Evolutionary conservation across 1,140 invertebrate species (phyloP).

Genomic region (Ceratina australensis): DNA sequence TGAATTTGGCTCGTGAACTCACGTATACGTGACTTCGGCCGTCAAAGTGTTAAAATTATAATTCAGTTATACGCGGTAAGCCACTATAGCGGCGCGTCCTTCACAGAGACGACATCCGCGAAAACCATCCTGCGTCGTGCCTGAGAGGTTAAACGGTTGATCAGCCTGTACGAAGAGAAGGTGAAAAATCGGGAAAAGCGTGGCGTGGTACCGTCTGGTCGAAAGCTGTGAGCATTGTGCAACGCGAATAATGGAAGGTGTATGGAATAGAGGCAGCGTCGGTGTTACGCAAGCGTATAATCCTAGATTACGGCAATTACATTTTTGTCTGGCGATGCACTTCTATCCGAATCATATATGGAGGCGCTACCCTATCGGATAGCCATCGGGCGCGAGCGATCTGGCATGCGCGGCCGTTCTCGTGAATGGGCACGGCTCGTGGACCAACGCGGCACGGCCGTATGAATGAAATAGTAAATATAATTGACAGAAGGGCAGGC

Average conservation of each 20-base stretch:
- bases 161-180: no score
- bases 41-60: no score
- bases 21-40: no score
- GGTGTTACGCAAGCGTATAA: conserved; percentile 41
- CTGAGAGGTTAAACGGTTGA: no score
- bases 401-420: conserved; percentile 58
- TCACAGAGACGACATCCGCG: no score
- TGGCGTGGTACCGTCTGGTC: not conserved
- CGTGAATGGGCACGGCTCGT: conserved; percentile 73
- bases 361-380: conserved; percentile 52
- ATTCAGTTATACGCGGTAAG: no score
- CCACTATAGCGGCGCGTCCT: no score
- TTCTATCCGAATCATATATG: conserved; percentile 48
- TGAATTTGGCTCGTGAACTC: no score
- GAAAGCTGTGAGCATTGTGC: not conserved
- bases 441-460: conserved; percentile 66
- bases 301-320: conserved; percentile 44
- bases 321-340: conserved; percentile 36
- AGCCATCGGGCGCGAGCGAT: conserved; percentile 55
- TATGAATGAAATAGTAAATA: conserved; percentile 79
- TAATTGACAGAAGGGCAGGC: conserved; percentile 77
- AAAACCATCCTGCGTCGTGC: no score
- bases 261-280: not conserved
- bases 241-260: conserved; percentile 5
- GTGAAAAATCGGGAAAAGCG: not conserved